Conservation (phyloP, 2,113 vertebrate species). For the Psilopogon haemacephalus region DNA sequence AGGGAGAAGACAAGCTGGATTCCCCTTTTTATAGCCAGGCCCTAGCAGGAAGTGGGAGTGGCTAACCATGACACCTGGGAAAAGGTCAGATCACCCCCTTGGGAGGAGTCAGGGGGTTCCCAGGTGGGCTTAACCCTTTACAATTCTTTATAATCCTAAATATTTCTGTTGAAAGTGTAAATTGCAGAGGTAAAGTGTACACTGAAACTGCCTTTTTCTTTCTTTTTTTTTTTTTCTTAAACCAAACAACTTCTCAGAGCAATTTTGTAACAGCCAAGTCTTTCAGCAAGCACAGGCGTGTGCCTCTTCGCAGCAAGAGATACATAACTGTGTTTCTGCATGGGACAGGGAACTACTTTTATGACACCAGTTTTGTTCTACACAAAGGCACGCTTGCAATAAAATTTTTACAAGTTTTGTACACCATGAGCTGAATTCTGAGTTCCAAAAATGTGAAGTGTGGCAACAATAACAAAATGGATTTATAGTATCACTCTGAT, state of each 20-base stretch:
- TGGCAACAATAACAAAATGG: slow-evolving; percentile 60
- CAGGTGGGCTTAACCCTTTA: too few relatives aligned
- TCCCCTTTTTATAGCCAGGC: too few relatives aligned
- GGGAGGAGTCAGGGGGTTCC: too few relatives aligned
- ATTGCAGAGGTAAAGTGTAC: not conserved
- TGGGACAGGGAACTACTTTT: slow-evolving; percentile 57
- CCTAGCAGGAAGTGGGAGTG: too few relatives aligned
- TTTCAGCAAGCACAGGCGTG: slow-evolving; percentile 31
- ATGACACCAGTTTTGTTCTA: slow-evolving; percentile 60
- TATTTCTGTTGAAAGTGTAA: not conserved
- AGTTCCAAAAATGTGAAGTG: slow-evolving; percentile 63
- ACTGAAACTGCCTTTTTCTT: not conserved
- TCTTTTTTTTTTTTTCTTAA: not conserved
- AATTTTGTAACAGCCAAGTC: slow-evolving; percentile 52
- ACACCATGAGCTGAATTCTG: slow-evolving; percentile 59
- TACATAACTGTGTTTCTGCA: slow-evolving; percentile 40
- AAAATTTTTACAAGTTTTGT: slow-evolving; percentile 71
- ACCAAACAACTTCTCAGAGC: not conserved
- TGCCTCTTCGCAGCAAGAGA: not conserved
- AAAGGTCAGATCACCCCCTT: too few relatives aligned
- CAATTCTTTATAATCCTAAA: too few relatives aligned
- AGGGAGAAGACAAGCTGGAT: too few relatives aligned
- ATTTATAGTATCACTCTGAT: slow-evolving; percentile 65
- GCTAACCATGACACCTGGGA: too few relatives aligned
- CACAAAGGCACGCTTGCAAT: slow-evolving; percentile 65